Evolutionary conservation across 2,113 vertebrate genomes (phyloP).

Genomic region (Dipodomys spectabilis): DNA sequence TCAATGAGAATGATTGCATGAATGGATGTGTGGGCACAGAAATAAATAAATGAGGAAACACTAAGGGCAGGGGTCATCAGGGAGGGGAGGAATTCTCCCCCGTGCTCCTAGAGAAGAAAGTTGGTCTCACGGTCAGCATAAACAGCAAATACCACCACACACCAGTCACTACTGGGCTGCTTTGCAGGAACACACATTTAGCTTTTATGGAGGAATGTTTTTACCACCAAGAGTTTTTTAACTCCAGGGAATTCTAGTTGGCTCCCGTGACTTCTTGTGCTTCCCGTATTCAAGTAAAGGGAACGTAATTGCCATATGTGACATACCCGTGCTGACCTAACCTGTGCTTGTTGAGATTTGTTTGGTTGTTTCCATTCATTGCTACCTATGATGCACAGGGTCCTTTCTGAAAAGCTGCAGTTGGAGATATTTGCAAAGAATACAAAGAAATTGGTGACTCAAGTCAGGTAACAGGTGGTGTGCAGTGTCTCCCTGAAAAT

Average conservation of each 20-base stretch:
- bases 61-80: neutral
- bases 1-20: neutral
- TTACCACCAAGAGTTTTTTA: neutral
- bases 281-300: neutral
- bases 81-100: neutral
- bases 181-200: neutral
- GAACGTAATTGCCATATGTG: neutral
- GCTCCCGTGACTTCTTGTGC: neutral
- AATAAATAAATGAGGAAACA: neutral
- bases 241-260: neutral
- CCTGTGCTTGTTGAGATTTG: neutral
- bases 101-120: neutral
- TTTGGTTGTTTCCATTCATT: neutral
- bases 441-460: neutral
- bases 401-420: neutral
- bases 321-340: neutral
- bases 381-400: neutral
- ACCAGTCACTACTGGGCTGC: neutral
- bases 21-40: neutral
- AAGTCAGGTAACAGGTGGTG: neutral
- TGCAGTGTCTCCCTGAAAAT: neutral
- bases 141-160: neutral
- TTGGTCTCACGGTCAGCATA: neutral
- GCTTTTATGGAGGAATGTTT: neutral
- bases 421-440: neutral